Evolutionary conservation across 2,888 invertebrate genomes (phyloP).

Genomic region (Zeuzera pyrina): DNA sequence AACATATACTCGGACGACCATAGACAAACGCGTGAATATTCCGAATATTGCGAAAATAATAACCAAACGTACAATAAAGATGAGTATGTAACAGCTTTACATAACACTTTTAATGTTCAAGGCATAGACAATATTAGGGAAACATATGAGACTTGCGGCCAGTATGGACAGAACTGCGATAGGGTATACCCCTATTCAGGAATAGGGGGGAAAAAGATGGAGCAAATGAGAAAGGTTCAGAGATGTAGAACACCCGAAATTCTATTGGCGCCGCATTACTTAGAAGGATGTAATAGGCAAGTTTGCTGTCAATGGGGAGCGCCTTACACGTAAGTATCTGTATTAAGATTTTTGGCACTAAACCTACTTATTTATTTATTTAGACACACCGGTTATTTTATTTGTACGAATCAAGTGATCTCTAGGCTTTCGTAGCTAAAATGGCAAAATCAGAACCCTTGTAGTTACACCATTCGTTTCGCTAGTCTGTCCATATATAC

Average conservation of each 20-base stretch:
- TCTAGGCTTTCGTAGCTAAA: no score
- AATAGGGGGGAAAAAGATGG: conserved; percentile 60
- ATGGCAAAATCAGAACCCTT: no score
- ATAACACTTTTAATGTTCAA: conserved; percentile 42
- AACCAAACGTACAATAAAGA: conserved; percentile 37
- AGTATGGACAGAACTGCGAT: conserved; percentile 47
- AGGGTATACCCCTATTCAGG: conserved; percentile 52
- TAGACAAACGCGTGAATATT: conserved; percentile 34
- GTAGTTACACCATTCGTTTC: no score
- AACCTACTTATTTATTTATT: no score
- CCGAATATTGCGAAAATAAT: conserved; percentile 40
- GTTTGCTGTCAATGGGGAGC: conserved; percentile 65
- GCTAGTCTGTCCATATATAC: no score
- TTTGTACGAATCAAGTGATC: no score
- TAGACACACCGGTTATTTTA: no score
- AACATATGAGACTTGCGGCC: conserved; percentile 33
- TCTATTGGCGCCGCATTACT: conserved; percentile 81
- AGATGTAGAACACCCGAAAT: conserved; percentile 85
- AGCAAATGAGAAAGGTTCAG: conserved; percentile 46
- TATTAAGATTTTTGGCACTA: background rate
- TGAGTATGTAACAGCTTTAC: conserved; percentile 41
- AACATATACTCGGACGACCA: conserved; percentile 42
- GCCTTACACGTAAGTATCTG: conserved; percentile 41
- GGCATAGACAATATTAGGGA: conserved; percentile 45
- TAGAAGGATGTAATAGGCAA: conserved; percentile 62